Conservation (phyloP, 2,888 invertebrate genomes). For the Cactoblastis cactorum region DNA sequence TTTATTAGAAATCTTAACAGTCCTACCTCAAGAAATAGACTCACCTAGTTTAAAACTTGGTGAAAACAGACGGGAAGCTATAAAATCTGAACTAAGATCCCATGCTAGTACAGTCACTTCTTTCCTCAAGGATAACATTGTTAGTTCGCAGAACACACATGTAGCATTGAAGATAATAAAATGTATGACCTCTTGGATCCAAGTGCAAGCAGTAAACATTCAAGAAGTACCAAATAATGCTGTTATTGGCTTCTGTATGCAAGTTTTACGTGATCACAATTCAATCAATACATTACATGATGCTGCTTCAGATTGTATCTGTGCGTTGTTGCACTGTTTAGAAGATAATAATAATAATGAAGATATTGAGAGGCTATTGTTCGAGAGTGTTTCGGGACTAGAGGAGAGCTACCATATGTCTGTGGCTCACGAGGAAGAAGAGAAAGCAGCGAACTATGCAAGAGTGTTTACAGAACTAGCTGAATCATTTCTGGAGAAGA, state of each 20-base stretch:
- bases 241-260: constrained; percentile 86
- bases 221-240: constrained; percentile 85
- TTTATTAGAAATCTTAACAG: constrained; percentile 93
- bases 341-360: constrained; percentile 87
- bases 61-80: constrained; percentile 92
- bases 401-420: constrained; percentile 93
- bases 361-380: constrained; percentile 87
- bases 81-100: constrained; percentile 87
- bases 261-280: constrained; percentile 81
- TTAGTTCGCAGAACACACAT: constrained; percentile 82
- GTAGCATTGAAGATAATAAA: constrained; percentile 86
- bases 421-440: constrained; percentile 95
- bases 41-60: constrained; percentile 90
- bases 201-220: constrained; percentile 88
- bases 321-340: constrained; percentile 89
- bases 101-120: constrained; percentile 88
- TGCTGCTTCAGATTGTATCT: constrained; percentile 94
- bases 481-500: constrained; percentile 92
- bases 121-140: constrained; percentile 88
- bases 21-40: constrained; percentile 97
- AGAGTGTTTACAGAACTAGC: constrained; percentile 96
- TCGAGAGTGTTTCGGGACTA: constrained; percentile 88
- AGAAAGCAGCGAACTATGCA: constrained; percentile 96
- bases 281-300: constrained; percentile 87
- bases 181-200: constrained; percentile 96